Evolutionary conservation across 2,888 invertebrate genomes (phyloP), one percentile per base, ranked within the genome.

Genomic region (Cheilosia variabilis): DNA sequence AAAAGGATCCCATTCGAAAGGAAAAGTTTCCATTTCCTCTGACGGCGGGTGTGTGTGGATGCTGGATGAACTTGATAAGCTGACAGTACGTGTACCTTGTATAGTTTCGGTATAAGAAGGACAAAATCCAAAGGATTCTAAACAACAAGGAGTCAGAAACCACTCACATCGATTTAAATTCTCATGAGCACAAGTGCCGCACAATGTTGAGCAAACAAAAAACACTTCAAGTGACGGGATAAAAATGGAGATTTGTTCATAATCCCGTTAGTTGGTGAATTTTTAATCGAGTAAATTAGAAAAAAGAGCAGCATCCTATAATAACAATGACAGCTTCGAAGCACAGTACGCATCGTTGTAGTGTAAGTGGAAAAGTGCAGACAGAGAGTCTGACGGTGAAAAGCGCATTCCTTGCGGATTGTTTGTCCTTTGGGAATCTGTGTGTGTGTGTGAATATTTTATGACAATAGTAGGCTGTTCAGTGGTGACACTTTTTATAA

Each of bases 201-300:
- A 50, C 17, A 7, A 19, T n/a, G 10, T 47, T 19, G 37, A 9
- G 34, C 19, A 37, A 50, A 37, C 19, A 19, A 22, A 63, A 63
- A 63, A 15, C n/a, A n/a, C 15, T 0, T 10, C 34, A 50, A 47
- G 19, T 50, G 65, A 65, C 65, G 24, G 31, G 31, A 1, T 17
- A 41, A 41, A 53, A 53, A n/a, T 6, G 22, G 19, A 15, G 6
- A 31, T 41, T 17, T 17, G 37, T 47, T 47, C 58, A 17, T 66
- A 13, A 73, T 66, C 47, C 60, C 37, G 55, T 63, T 80, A 68
- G 45, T 75, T 68, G 60, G 27, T 68, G 47, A 37, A 55, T 73
- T 62, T 80, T 80, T 80, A 73, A 80, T 75, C 73, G 80, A 73
- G 62, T 73, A 62, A 80, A 80, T 73, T 73, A 75, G 66, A 43